These are phyloP conservation scores for Merodon equestris DNA, from an alignment of 2,888 invertebrate genomes.

Conservation along the genomic window DNA sequence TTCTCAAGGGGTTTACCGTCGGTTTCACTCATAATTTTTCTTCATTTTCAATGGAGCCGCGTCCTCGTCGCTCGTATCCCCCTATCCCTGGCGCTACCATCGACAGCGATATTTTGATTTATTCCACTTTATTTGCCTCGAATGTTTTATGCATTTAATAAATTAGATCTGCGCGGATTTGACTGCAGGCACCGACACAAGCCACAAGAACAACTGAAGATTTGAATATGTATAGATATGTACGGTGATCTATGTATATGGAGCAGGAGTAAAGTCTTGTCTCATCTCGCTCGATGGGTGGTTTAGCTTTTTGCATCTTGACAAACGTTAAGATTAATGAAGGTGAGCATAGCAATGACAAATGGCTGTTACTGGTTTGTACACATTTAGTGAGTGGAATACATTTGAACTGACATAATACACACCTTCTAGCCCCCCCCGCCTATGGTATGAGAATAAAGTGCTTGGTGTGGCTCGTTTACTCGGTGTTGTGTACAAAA, in stretches of 20 bases:
- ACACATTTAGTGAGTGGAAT: constrained; percentile 53
- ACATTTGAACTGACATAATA: constrained; percentile 54
- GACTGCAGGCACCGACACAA: constrained; percentile 28
- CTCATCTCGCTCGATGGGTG: constrained; percentile 10
- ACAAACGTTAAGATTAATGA: constrained; percentile 68
- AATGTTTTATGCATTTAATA: constrained; percentile 69
- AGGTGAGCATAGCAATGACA: constrained; percentile 65
- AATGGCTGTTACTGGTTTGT: constrained; percentile 57
- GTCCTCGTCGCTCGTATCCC: neutral
- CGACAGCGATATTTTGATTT: constrained; percentile 51
- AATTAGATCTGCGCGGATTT: constrained; percentile 63
- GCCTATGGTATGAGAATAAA: too few relatives aligned
- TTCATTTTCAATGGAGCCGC: constrained; percentile 21
- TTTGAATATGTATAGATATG: constrained; percentile 44
- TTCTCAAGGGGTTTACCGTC: constrained; percentile 56
- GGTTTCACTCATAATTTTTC: constrained; percentile 57
- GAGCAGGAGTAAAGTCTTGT: constrained; percentile 7
- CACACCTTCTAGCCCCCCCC: too few relatives aligned
- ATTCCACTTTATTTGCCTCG: constrained; percentile 63
- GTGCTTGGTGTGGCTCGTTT: neutral
- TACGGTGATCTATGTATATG: constrained; percentile 18
- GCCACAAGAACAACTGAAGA: constrained; percentile 14
- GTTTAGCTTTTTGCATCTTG: constrained; percentile 66
- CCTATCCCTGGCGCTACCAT: constrained; percentile 6
- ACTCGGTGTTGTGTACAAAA: constrained; percentile 39